Evolutionary conservation across 2,113 vertebrate genomes (phyloP), one percentile per base, ranked within the genome.

Genomic region (Macrotis lagotis): DNA sequence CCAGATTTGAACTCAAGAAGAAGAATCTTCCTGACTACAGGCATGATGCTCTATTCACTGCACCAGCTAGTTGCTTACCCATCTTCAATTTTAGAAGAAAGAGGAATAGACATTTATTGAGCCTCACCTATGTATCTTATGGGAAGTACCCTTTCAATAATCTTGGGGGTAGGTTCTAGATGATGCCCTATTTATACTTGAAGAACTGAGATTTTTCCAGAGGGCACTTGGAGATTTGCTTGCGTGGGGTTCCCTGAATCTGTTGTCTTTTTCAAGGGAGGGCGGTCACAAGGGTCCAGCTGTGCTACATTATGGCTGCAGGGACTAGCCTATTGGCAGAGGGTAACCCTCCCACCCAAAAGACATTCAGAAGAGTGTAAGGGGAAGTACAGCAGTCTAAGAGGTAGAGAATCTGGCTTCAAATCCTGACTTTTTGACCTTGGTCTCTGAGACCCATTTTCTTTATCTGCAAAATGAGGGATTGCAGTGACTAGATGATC

Each of bases 171-270:
- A n/a, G 66, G 16, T 74, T 4, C 66, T 19, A 22, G 16, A n/a
- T 74, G 37, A n/a, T 66, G 14, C 66, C 66, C 37, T 14, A 19
- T n/a, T n/a, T 74, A 74, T 37, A 74, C 4, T 37, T n/a, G 66
- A 74, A 6, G 37, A n/a, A 22, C 19, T n/a, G 66, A 74, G 31
- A 37, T 19, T 19, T n/a, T 74, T 52, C 25, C 28, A 14, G 2
- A 37, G 83, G 47, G 11, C 59, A 5, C 26, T 19, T 37, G 26
- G 25, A 14, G 28, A 59, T 16, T 44, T 51, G 93, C 31, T 22
- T 0, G 12, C n/a, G n/a, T 16, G 1, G 51, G 11, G 74, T 2
- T 7, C 74, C 25, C 0, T 0, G 0, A 14, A 28, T 51, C 50
- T 25, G 3, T 0, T 55, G 91, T 52, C 55, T 74, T 44, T 90